These are phyloP conservation scores for Monopis laevigella DNA, from an alignment of 2,888 invertebrate genomes.

Conservation along the genomic window DNA sequence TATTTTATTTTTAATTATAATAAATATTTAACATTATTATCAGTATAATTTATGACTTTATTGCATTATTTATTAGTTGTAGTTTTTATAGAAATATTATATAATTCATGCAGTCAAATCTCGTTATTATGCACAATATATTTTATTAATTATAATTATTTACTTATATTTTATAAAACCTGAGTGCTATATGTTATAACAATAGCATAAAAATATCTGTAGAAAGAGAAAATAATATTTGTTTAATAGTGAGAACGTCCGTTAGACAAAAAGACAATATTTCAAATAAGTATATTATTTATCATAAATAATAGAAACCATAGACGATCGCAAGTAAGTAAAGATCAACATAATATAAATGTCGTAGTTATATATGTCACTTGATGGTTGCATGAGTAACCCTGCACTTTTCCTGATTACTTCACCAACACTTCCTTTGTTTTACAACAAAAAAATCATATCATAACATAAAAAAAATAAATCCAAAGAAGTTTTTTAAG, in stretches of 20 bases:
- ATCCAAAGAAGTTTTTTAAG: too few relatives aligned
- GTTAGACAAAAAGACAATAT: too few relatives aligned
- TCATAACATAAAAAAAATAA: too few relatives aligned
- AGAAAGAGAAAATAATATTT: slow-evolving; percentile 10
- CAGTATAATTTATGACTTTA: slow-evolving; percentile 5
- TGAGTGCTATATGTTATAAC: not conserved
- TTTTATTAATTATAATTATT: not conserved
- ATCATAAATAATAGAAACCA: too few relatives aligned
- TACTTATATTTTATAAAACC: not conserved
- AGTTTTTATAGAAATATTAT: slow-evolving; percentile 2
- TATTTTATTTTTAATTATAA: not conserved
- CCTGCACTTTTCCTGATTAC: not conserved
- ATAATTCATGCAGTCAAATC: slow-evolving; percentile 70
- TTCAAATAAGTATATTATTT: too few relatives aligned
- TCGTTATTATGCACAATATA: slow-evolving; percentile 67
- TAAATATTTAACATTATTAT: not conserved
- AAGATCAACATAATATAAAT: too few relatives aligned
- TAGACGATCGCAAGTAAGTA: too few relatives aligned
- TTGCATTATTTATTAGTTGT: slow-evolving; percentile 12
- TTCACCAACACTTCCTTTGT: not conserved
- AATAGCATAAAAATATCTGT: slow-evolving; percentile 13
- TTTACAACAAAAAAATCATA: too few relatives aligned
- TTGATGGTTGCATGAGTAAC: slow-evolving; percentile 14
- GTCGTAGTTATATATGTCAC: slow-evolving; percentile 14
- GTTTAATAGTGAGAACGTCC: not conserved